Percentiles rank a stretch among this genome's conserved stretches.
phyloP scores from a whole-genome alignment of 2,888 invertebrate species.

The Carterocephalus palaemon region DNA sequence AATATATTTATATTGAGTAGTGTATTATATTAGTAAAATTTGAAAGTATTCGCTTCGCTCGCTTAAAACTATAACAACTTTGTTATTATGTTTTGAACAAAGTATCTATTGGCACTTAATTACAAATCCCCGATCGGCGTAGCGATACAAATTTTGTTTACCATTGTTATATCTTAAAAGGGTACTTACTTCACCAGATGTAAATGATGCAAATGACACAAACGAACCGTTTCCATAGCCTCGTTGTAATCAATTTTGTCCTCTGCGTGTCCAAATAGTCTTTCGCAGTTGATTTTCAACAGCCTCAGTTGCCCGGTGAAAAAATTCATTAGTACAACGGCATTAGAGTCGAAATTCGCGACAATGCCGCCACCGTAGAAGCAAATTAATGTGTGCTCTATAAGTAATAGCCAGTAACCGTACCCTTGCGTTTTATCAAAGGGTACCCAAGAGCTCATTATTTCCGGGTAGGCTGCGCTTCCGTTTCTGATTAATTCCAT shows the following conservation, averaged over 20 bases:
- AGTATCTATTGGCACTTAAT: background rate
- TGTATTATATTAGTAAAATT: no score
- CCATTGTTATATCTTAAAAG: constrained; percentile 6
- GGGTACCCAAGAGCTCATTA: constrained; percentile 65
- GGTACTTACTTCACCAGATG: constrained; percentile 51
- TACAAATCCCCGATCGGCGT: background rate
- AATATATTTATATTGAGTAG: no score
- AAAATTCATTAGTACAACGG: constrained; percentile 63
- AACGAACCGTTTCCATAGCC: constrained; percentile 44
- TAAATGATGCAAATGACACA: constrained; percentile 54
- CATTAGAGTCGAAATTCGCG: constrained; percentile 61
- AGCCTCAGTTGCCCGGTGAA: constrained; percentile 61
- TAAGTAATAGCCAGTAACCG: constrained; percentile 49
- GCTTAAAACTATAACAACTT: background rate
- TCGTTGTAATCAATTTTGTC: constrained; percentile 36
- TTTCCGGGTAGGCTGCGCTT: constrained; percentile 53
- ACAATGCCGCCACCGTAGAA: constrained; percentile 65
- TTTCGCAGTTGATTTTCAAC: constrained; percentile 49
- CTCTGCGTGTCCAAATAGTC: constrained; percentile 44
- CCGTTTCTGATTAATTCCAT: constrained; percentile 43
- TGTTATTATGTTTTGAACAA: background rate
- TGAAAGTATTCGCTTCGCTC: no score
- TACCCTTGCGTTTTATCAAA: constrained; percentile 51
- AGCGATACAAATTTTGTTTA: no score
- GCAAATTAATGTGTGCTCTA: constrained; percentile 50